Conservation (phyloP, 1,140 invertebrate genomes). For the Cyrtorhinus lividipennis region DNA sequence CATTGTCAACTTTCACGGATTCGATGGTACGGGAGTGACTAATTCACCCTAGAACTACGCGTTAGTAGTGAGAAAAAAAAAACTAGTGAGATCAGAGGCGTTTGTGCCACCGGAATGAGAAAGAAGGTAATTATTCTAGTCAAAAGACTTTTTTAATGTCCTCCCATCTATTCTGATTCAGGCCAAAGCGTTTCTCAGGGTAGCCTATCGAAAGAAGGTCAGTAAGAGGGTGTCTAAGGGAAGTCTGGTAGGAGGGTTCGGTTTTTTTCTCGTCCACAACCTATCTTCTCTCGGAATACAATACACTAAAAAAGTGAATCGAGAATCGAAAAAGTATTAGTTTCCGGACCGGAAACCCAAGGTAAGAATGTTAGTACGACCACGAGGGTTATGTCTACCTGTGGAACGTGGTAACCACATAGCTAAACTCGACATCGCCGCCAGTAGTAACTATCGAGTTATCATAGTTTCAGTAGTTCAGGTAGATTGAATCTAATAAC, state of each 20-base stretch:
- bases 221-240: neutral
- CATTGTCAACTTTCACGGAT: neutral
- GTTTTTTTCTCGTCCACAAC: neutral
- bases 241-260: neutral
- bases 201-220: neutral
- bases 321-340: conserved; percentile 4
- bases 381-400: too few relatives aligned
- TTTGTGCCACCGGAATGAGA: neutral
- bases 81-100: neutral
- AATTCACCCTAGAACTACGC: neutral
- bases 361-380: too few relatives aligned
- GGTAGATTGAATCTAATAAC: too few relatives aligned
- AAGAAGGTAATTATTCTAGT: neutral
- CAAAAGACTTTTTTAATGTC: neutral
- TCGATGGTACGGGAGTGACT: neutral
- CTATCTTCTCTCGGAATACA: neutral
- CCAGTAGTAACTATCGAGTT: too few relatives aligned
- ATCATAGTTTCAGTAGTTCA: too few relatives aligned
- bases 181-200: neutral
- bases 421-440: too few relatives aligned
- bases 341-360: conserved; percentile 5
- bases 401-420: too few relatives aligned
- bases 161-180: neutral
- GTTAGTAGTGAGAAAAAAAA: neutral
- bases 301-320: neutral